A percentile compares a stretch with the other conserved stretches of the same genome.
phyloP scores from a whole-genome alignment of 2,888 invertebrate species.

The Dyspetes luteomarginatus region DNA sequence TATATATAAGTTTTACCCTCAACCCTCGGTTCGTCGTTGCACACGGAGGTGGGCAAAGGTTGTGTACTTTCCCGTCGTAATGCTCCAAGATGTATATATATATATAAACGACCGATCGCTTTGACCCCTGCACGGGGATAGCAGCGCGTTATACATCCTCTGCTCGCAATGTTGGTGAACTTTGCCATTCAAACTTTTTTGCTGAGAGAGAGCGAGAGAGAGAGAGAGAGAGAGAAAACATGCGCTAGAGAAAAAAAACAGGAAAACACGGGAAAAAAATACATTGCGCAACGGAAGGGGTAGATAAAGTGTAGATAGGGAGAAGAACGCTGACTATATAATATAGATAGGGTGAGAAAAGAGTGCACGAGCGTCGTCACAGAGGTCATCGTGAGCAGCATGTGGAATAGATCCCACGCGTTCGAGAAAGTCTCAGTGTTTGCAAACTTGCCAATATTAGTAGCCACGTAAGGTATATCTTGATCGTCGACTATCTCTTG shows the following conservation, averaged over 20 bases:
- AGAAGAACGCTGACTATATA: background rate
- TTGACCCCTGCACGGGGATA: constrained; percentile 47
- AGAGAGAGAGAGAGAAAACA: constrained; percentile 1
- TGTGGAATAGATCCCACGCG: constrained; percentile 54
- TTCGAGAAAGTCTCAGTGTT: constrained; percentile 45
- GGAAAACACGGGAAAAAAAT: constrained; percentile 18
- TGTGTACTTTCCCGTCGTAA: constrained; percentile 24
- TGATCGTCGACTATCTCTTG: constrained; percentile 21
- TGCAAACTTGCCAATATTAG: constrained; percentile 28
- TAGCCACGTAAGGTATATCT: constrained; percentile 34
- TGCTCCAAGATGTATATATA: background rate
- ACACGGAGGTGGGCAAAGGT: background rate
- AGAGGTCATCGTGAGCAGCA: constrained; percentile 30
- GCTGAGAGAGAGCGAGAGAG: constrained; percentile 2
- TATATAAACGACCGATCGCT: constrained; percentile 23
- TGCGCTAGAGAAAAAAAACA: background rate
- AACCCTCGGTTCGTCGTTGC: background rate
- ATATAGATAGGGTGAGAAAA: constrained; percentile 19
- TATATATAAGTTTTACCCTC: constrained; percentile 8
- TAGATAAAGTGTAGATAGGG: constrained; percentile 24
- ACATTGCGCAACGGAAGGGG: constrained; percentile 28
- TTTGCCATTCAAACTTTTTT: constrained; percentile 48
- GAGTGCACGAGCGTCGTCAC: constrained; percentile 22
- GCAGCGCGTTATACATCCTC: constrained; percentile 14
- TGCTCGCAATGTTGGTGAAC: constrained; percentile 38